These are phyloP conservation scores for Neodiprion virginianus DNA, from an alignment of 1,140 invertebrate genomes.

Conservation along the genomic window DNA sequence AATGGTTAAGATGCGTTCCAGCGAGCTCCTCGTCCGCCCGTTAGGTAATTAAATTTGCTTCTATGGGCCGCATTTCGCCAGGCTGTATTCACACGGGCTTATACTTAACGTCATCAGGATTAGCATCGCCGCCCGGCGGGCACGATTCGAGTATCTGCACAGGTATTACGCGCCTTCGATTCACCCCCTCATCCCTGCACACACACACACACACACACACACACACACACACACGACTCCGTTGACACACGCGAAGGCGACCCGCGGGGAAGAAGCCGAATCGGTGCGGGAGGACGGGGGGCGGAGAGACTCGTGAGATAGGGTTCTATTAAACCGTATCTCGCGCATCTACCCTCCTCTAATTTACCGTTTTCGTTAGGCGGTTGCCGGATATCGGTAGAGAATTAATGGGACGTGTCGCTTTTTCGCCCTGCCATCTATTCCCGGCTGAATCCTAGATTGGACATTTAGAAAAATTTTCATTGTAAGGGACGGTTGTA, in stretches of 20 bases:
- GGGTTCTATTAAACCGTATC: slow-evolving; percentile 14
- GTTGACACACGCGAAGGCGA: too few relatives aligned
- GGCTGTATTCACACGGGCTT: background rate
- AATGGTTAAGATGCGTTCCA: slow-evolving; percentile 3
- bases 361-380: slow-evolving; percentile 16
- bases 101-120: slow-evolving; percentile 1
- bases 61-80: background rate
- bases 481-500: too few relatives aligned
- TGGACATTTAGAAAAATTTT: too few relatives aligned
- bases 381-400: slow-evolving; percentile 5
- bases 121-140: background rate
- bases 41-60: slow-evolving; percentile 3
- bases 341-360: slow-evolving; percentile 11
- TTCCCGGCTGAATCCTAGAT: background rate
- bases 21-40: background rate
- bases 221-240: background rate
- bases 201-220: too few relatives aligned
- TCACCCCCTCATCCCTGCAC: too few relatives aligned
- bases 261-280: too few relatives aligned
- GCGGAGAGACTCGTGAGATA: background rate
- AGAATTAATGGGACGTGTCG: slow-evolving; percentile 15
- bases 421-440: background rate
- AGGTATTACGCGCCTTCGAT: too few relatives aligned
- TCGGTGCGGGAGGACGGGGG: too few relatives aligned
- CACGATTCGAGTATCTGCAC: too few relatives aligned